A percentile compares a stretch with the other conserved stretches of the same genome.
These are phyloP conservation scores for Gopherus evgoodei DNA, from an alignment of 2,113 vertebrate genomes.

Conservation along the genomic window DNA sequence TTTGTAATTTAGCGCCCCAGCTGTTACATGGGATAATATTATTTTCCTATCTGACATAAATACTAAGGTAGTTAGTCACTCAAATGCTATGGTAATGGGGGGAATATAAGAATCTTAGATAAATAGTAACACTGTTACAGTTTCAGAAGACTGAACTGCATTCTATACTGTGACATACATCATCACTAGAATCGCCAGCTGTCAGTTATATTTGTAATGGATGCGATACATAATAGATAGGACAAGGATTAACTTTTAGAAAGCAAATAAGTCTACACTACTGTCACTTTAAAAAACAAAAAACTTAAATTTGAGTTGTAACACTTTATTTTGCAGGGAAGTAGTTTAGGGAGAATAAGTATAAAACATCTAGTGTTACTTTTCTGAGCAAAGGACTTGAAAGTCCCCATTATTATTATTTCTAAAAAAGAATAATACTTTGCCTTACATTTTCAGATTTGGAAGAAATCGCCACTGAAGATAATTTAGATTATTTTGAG, in stretches of 20 bases:
- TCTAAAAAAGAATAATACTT: neutral
- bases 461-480: neutral
- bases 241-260: neutral
- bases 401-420: neutral
- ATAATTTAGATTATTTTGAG: neutral
- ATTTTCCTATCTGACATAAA: neutral
- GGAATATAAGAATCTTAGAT: neutral
- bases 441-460: neutral
- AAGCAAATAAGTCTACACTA: neutral
- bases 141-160: neutral
- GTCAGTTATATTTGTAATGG: neutral
- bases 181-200: neutral
- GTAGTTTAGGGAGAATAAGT: neutral
- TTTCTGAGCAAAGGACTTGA: neutral
- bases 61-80: neutral
- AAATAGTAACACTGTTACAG: neutral
- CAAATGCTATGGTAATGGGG: neutral
- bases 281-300: neutral
- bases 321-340: neutral
- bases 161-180: neutral
- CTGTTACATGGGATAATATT: neutral
- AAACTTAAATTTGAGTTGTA: neutral
- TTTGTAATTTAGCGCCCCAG: neutral
- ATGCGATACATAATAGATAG: neutral
- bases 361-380: accelerated